These are phyloP conservation scores for Thamnaconus septentrionalis DNA, from an alignment of 2,113 vertebrate genomes.

Conservation along the genomic window DNA sequence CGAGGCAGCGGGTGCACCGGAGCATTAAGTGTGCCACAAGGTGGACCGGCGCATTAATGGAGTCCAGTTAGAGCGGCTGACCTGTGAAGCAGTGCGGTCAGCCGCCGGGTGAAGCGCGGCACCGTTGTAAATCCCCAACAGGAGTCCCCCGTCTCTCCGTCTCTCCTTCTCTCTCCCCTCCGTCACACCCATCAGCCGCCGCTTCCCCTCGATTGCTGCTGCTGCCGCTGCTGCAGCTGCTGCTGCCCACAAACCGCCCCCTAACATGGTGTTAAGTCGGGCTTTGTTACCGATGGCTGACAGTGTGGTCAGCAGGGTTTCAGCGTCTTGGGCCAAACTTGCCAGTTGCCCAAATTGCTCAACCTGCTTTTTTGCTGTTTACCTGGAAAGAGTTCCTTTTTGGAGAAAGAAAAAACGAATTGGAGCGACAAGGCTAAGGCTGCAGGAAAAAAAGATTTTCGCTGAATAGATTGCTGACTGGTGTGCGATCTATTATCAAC, in stretches of 20 bases:
- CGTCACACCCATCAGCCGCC: conserved; percentile 60
- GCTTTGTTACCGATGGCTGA: conserved; percentile 57
- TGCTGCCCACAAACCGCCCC: conserved; percentile 5
- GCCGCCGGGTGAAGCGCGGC: conserved; percentile 58
- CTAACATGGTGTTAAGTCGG: conserved; percentile 60
- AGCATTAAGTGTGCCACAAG: conserved; percentile 69
- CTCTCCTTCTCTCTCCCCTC: conserved; percentile 33
- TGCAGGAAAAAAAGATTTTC: too few species aligned
- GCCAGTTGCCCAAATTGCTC: conserved; percentile 50
- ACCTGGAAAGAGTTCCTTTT: too few species aligned
- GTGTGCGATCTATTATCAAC: too few species aligned
- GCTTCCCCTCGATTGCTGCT: conserved; percentile 45
- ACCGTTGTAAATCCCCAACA: conserved; percentile 67
- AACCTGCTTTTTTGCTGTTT: neutral
- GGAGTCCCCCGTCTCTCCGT: conserved; percentile 42
- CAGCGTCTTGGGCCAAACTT: conserved; percentile 55
- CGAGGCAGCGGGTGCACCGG: conserved; percentile 49
- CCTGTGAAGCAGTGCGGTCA: conserved; percentile 70
- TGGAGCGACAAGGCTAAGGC: too few species aligned
- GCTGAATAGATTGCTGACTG: too few species aligned
- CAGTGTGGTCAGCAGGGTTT: conserved; percentile 65
- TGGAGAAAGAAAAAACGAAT: too few species aligned
- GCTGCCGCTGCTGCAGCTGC: conserved; percentile 49
- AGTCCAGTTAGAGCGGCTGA: conserved; percentile 66
- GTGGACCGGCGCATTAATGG: conserved; percentile 69